phyloP scores from a whole-genome alignment of 30 jellyfish, hydroid and myxozoan species.

The Nemopilema nomurai region DNA sequence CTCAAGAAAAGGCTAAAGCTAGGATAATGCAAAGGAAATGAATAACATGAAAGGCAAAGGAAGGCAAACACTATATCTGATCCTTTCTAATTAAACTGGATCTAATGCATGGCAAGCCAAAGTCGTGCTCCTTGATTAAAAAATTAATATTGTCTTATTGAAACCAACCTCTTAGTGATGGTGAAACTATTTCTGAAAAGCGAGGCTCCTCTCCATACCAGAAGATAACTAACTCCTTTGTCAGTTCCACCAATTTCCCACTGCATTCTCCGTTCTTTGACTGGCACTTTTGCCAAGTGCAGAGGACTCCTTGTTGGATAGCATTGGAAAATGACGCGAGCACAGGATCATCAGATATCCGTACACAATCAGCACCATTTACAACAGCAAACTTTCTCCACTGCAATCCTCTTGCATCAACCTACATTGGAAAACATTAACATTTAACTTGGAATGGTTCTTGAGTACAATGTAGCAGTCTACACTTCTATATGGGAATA shows the following conservation, averaged over 20 bases:
- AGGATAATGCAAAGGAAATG: too few species aligned
- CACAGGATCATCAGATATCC: constrained; percentile 84
- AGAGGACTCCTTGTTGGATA: constrained; percentile 69
- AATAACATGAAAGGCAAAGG: too few species aligned
- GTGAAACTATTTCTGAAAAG: constrained; percentile 48
- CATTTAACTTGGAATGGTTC: too few species aligned
- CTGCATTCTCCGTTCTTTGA: constrained; percentile 34
- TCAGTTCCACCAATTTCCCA: constrained; percentile 47
- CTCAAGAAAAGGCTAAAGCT: too few species aligned
- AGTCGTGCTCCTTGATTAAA: too few species aligned
- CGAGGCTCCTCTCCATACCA: constrained; percentile 99
- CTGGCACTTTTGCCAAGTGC: constrained; percentile 80
- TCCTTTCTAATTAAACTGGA: too few species aligned
- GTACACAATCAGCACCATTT: constrained; percentile 27
- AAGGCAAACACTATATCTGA: too few species aligned
- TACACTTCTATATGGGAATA: too few species aligned
- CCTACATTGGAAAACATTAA: constrained; percentile 36
- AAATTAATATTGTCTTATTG: too few species aligned
- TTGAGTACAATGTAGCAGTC: constrained; percentile 3
- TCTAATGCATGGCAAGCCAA: too few species aligned
- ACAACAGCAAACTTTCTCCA: constrained; percentile 84
- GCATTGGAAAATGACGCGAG: constrained; percentile 85
- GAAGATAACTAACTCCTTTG: constrained; percentile 76
- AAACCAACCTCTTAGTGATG: constrained; percentile 64
- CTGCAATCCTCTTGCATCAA: constrained; percentile 87